Conservation (phyloP, 2,113 vertebrate genomes). For the Campylomormyrus numenius region DNA sequence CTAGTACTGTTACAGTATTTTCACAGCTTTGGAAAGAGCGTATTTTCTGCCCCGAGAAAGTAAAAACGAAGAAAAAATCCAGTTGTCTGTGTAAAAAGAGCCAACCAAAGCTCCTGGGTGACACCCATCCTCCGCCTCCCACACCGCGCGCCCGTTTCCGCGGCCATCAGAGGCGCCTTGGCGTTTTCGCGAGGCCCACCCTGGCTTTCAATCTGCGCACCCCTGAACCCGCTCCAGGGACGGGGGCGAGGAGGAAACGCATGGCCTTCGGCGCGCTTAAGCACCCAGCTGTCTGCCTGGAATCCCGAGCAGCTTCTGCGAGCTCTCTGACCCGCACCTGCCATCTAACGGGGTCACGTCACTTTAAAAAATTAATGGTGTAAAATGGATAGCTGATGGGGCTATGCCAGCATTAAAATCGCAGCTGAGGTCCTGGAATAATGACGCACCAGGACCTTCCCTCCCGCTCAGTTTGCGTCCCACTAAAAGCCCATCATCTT, state of each 20-base stretch:
- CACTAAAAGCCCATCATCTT: neutral
- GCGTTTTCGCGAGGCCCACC: neutral
- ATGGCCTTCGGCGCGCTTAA: neutral
- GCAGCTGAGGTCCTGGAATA: neutral
- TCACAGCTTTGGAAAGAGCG: neutral
- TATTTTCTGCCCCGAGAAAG: neutral
- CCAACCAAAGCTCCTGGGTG: too few species aligned
- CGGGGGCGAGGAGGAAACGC: neutral
- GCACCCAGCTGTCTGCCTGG: neutral
- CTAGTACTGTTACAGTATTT: neutral
- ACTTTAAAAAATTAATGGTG: neutral
- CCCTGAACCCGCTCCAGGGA: neutral
- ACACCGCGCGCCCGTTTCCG: neutral
- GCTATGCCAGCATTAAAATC: neutral
- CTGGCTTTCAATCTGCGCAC: neutral
- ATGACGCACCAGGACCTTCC: neutral
- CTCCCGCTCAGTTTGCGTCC: neutral
- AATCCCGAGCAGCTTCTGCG: constrained; percentile 21
- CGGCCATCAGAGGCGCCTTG: neutral
- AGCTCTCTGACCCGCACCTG: neutral
- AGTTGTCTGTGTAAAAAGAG: neutral
- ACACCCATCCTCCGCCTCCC: too few species aligned
- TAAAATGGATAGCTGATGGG: neutral
- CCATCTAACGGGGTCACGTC: neutral
- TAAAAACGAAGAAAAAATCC: neutral